These are phyloP conservation scores for Oophaga sylvatica DNA, from an alignment of 2,797 vertebrate species.

Conservation along the genomic window DNA sequence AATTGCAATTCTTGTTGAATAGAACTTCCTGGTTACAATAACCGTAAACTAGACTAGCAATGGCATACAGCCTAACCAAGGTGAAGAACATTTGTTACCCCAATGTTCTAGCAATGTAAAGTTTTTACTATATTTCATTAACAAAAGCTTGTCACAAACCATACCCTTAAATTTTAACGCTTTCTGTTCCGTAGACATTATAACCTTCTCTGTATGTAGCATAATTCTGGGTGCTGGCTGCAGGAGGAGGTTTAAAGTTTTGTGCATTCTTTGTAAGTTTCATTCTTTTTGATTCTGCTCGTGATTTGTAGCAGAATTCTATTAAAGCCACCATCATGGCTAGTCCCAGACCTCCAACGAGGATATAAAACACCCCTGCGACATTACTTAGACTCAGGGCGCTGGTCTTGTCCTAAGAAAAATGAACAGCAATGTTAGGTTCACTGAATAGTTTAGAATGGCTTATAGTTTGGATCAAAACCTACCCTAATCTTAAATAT, in stretches of 20 bases:
- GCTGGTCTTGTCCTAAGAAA: slow-evolving; percentile 99
- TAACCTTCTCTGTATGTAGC: slow-evolving; percentile 99
- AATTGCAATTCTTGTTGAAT: background rate
- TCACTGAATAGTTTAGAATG: slow-evolving; percentile 22
- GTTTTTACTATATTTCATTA: background rate
- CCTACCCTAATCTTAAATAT: background rate
- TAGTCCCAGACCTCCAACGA: slow-evolving; percentile 97
- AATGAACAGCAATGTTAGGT: slow-evolving; percentile 83
- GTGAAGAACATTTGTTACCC: background rate
- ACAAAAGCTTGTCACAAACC: slow-evolving; percentile 59
- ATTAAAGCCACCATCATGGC: slow-evolving; percentile 99
- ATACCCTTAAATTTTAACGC: slow-evolving; percentile 99
- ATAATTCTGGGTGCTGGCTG: slow-evolving; percentile 98
- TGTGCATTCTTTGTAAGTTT: slow-evolving; percentile 99
- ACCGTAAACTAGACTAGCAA: background rate
- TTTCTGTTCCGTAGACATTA: slow-evolving; percentile 99
- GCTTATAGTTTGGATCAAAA: background rate
- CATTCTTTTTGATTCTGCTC: slow-evolving; percentile 98
- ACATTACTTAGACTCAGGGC: slow-evolving; percentile 99
- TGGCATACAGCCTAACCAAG: too few relatives aligned
- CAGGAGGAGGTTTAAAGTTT: slow-evolving; percentile 97
- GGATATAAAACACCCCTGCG: slow-evolving; percentile 99
- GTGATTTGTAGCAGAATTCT: slow-evolving; percentile 99
- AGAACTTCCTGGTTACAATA: background rate
- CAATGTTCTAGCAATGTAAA: background rate